Evolutionary conservation across 2,113 vertebrate species (phyloP).

Genomic region (Planiliza haematocheilus): DNA sequence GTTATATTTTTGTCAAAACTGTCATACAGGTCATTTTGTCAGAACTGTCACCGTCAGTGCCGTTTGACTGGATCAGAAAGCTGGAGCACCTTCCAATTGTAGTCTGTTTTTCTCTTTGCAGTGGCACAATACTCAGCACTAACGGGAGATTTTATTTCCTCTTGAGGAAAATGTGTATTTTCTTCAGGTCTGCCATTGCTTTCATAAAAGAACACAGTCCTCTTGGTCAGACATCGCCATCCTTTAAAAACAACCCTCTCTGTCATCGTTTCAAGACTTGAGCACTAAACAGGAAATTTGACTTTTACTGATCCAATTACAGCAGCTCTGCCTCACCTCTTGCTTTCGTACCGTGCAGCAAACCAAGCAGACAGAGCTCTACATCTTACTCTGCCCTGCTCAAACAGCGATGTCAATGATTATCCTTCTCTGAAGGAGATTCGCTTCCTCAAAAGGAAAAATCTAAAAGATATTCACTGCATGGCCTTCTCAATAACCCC

Average conservation of each 20-base stretch:
- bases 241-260: slow-evolving; percentile 62
- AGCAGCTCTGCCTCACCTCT: slow-evolving; percentile 61
- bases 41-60: too few species aligned
- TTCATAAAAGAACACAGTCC: slow-evolving; percentile 60
- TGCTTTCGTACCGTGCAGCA: slow-evolving; percentile 31
- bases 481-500: slow-evolving; percentile 53
- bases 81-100: neutral
- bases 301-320: slow-evolving; percentile 79
- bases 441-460: slow-evolving; percentile 45
- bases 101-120: neutral
- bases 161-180: slow-evolving; percentile 49
- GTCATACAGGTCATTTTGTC: too few species aligned
- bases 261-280: slow-evolving; percentile 72
- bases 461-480: slow-evolving; percentile 36
- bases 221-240: slow-evolving; percentile 63
- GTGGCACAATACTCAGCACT: neutral
- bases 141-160: slow-evolving; percentile 38
- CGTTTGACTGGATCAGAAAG: slow-evolving; percentile 1
- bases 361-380: slow-evolving; percentile 42
- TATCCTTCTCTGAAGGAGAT: slow-evolving; percentile 55
- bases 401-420: slow-evolving; percentile 48
- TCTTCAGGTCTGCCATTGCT: slow-evolving; percentile 44
- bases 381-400: slow-evolving; percentile 48
- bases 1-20: too few species aligned
- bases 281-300: slow-evolving; percentile 75